Base-by-base conservation (phyloP, 2,113 vertebrate species). In the Circaetus gallicus region DNA sequence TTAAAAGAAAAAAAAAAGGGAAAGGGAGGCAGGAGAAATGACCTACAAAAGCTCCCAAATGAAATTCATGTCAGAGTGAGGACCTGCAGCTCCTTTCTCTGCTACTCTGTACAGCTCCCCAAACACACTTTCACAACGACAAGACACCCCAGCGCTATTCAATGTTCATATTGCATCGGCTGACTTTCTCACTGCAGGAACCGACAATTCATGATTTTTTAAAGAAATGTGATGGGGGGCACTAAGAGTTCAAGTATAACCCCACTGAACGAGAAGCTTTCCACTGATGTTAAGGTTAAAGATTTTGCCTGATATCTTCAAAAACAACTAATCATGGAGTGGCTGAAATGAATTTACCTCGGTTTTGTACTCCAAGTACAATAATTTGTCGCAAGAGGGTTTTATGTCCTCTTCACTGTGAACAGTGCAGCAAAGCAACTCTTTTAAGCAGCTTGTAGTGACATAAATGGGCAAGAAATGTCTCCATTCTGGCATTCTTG, bases 391-490 rank as follows among this genome's bases (percentile, higher is more conserved):
- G 5, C 78, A 90, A 80, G 74, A 80, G 53, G n/a, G 18, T 43
- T 89, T 95, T 82, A 66, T 85, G 59, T 86, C 50, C 58, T 96
- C 70, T 95, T 87, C 29, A 22, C 70, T 70, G 36, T 52, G 56
- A 95, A 38, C 31, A 91, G 28, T 36, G 36, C 13, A 82, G 83
- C 83, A 91, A 94, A 96, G 77, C 25, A 91, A 77, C 66, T 47
- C 77, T 82, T 89, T 88, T 93, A 93, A 95, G 62, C 38, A 89
- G 56, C 17, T 91, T 92, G 73, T 82, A 76, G 73, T 72, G 65
- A 84, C 86, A 95, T 76, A 96, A 96, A 91, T 5, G 6, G 56
- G 77, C 86, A 94, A 86, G 81, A 89, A 97, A 92, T 34, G 32
- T 76, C 53, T 96, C 70, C 32, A 55, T 89, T 95, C 62, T 59